A percentile compares a stretch with the other conserved stretches of the same genome.
These are phyloP conservation scores for Drosophila recens DNA, from an alignment of 2,888 invertebrate genomes.

Conservation along the genomic window DNA sequence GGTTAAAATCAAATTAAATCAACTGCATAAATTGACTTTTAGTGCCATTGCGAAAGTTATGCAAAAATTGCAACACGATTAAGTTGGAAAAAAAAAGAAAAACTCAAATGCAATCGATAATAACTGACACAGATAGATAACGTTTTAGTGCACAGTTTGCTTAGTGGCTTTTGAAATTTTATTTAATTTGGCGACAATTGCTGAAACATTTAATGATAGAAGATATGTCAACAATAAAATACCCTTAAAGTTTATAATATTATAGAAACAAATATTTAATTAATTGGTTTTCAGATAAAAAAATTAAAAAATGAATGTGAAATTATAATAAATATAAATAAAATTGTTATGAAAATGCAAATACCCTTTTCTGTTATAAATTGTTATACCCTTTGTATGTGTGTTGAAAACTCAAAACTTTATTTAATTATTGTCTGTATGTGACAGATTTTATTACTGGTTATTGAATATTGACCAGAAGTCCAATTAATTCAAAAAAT, in stretches of 20 bases:
- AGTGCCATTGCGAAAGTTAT: slow-evolving; percentile 43
- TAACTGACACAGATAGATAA: slow-evolving; percentile 9
- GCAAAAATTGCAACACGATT: slow-evolving; percentile 26
- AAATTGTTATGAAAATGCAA: no score
- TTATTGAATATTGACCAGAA: slow-evolving; percentile 11
- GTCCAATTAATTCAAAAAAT: slow-evolving; percentile 7
- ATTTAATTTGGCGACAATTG: slow-evolving; percentile 14
- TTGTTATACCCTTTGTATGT: not conserved
- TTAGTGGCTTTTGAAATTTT: slow-evolving; percentile 17
- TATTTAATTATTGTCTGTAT: not conserved
- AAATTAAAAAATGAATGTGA: no score
- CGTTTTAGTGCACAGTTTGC: slow-evolving; percentile 11
- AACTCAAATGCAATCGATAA: slow-evolving; percentile 27
- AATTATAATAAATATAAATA: no score
- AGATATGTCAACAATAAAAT: not conserved
- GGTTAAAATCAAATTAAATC: slow-evolving; percentile 73
- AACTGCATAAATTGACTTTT: slow-evolving; percentile 74
- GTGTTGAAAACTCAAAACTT: not conserved
- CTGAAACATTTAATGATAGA: not conserved
- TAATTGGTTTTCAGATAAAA: no score
- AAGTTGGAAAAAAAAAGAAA: slow-evolving; percentile 4
- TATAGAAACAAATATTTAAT: no score
- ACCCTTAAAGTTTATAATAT: not conserved
- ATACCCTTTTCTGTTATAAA: not conserved
- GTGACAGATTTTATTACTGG: slow-evolving; percentile 6